Conservation (phyloP, 2,888 invertebrate genomes). For the Cheiracanthium punctorium region DNA sequence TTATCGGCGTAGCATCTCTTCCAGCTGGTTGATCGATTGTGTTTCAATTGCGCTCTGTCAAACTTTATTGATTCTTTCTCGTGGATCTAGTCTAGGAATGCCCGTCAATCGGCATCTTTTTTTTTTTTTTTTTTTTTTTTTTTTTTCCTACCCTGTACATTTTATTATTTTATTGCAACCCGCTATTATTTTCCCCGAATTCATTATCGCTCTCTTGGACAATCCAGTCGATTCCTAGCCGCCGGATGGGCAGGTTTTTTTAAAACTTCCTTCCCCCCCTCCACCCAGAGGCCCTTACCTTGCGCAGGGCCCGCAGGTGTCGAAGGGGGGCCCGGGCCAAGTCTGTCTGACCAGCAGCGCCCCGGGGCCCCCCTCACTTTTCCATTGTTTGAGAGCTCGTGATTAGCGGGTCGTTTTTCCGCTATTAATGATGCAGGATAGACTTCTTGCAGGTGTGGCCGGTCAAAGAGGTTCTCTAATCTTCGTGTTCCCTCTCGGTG, state of each 20-base stretch:
- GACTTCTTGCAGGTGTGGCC: constrained; percentile 18
- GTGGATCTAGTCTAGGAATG: too few relatives aligned
- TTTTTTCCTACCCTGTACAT: neutral
- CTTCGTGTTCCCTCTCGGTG: too few relatives aligned
- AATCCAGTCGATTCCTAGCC: neutral
- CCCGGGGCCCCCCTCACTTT: constrained; percentile 20
- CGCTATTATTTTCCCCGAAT: too few relatives aligned
- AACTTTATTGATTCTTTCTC: too few relatives aligned
- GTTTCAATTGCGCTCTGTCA: too few relatives aligned
- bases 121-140: too few relatives aligned
- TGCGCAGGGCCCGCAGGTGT: constrained; percentile 11
- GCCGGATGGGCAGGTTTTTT: constrained; percentile 14
- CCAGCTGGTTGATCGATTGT: too few relatives aligned
- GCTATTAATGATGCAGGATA: constrained; percentile 33
- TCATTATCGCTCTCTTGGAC: neutral
- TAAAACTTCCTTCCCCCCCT: neutral
- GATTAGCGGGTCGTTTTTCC: constrained; percentile 15
- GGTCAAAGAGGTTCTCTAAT: neutral
- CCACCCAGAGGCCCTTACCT: neutral
- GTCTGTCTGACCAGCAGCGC: neutral
- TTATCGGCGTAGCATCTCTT: too few relatives aligned
- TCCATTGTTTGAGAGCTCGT: constrained; percentile 29
- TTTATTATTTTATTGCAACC: too few relatives aligned
- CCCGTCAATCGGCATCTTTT: too few relatives aligned
- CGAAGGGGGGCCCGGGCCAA: neutral